phyloP scores from a whole-genome alignment of 2,113 vertebrate species.

The Pterocles gutturalis region DNA sequence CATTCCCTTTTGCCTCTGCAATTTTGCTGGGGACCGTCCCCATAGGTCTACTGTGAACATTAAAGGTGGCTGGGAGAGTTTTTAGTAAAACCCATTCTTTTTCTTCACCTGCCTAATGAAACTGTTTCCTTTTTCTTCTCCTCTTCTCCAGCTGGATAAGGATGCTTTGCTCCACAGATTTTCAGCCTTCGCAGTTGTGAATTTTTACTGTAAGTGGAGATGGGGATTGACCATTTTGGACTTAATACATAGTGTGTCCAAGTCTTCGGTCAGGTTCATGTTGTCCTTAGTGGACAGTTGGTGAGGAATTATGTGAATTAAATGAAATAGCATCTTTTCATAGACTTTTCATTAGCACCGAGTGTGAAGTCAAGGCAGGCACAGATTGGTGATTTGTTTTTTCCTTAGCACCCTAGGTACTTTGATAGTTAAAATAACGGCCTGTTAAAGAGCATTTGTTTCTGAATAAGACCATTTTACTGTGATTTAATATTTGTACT shows the following conservation, averaged over 20 bases:
- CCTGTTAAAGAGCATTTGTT: background rate
- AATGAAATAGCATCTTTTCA: background rate
- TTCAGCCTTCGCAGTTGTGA: background rate
- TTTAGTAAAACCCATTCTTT: background rate
- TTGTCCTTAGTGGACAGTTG: background rate
- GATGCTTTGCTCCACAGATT: background rate
- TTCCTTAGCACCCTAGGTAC: background rate
- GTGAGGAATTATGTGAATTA: background rate
- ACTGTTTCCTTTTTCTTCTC: background rate
- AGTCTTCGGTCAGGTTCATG: background rate
- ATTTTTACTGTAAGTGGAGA: background rate
- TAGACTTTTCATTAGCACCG: background rate
- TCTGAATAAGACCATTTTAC: background rate
- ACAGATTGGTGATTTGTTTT: background rate
- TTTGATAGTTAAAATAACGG: background rate
- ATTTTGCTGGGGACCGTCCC: background rate
- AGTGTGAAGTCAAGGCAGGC: background rate
- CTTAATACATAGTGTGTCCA: background rate
- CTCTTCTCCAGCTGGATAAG: background rate
- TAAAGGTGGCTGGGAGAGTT: background rate
- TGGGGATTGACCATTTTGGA: background rate
- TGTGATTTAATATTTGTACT: background rate
- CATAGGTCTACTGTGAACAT: background rate
- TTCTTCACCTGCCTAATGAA: background rate
- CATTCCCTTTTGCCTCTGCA: background rate